Evolutionary conservation across 2,797 vertebrate genomes (phyloP).

Genomic region (Diplodus puntazzo): DNA sequence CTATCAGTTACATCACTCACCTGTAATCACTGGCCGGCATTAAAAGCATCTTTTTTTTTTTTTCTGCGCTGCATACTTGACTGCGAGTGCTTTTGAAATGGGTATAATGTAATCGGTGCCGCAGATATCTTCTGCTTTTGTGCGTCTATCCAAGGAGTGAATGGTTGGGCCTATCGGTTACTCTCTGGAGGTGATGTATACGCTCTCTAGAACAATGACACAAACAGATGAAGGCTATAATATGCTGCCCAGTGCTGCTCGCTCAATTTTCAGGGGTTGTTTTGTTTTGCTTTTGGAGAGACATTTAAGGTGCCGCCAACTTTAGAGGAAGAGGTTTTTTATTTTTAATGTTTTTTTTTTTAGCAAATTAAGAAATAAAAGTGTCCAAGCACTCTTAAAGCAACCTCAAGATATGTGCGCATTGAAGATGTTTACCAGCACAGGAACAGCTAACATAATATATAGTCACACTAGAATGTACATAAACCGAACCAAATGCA

Average conservation of each 20-base stretch:
- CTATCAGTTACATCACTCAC: constrained; percentile 91
- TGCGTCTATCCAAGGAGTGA: constrained; percentile 85
- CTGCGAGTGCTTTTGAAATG: constrained; percentile 89
- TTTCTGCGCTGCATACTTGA: constrained; percentile 86
- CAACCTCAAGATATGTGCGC: background rate
- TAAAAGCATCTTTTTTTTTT: constrained; percentile 89
- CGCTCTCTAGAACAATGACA: constrained; percentile 86
- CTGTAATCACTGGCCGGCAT: constrained; percentile 90
- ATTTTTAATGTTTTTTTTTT: background rate
- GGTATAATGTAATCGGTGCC: constrained; percentile 89
- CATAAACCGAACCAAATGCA: constrained; percentile 8
- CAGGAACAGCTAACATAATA: constrained; percentile 8
- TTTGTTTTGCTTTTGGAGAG: constrained; percentile 54
- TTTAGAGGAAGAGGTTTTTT: constrained; percentile 23
- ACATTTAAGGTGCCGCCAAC: constrained; percentile 47
- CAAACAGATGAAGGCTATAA: constrained; percentile 83
- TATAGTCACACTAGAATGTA: constrained; percentile 5
- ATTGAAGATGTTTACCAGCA: background rate
- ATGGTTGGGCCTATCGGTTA: constrained; percentile 82
- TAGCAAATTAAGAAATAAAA: constrained; percentile 19
- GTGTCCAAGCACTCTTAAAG: background rate
- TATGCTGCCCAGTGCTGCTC: constrained; percentile 62
- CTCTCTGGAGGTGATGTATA: constrained; percentile 87
- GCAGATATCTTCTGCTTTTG: constrained; percentile 90
- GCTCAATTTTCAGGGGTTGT: constrained; percentile 72